phyloP scores from a whole-genome alignment of 2,797 vertebrate species.

The Pseudochirops corinnae region DNA sequence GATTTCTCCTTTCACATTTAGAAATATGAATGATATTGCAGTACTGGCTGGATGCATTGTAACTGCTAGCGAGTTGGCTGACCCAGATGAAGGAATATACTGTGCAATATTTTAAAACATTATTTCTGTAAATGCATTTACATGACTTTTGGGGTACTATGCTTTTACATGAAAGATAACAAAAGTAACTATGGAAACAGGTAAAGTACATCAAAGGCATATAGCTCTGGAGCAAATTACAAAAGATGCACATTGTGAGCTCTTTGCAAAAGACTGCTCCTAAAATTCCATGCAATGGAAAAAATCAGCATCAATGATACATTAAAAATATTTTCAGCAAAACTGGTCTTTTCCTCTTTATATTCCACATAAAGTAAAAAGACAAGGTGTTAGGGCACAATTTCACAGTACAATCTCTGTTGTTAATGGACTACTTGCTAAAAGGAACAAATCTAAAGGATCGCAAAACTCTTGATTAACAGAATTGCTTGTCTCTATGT shows the following conservation, averaged over 20 bases:
- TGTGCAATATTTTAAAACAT: background rate
- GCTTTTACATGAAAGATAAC: accelerated
- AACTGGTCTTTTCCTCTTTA: background rate
- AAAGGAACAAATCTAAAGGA: background rate
- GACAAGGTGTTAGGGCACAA: background rate
- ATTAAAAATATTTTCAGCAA: background rate
- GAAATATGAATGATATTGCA: background rate
- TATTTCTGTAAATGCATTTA: background rate
- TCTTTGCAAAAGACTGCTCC: background rate
- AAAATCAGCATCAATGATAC: background rate
- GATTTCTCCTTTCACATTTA: background rate
- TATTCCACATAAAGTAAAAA: background rate
- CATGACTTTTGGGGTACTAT: background rate
- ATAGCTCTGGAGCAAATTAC: background rate
- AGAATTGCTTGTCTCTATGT: background rate
- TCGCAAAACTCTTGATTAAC: background rate
- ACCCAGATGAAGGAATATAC: background rate
- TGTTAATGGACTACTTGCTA: background rate
- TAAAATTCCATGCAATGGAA: background rate
- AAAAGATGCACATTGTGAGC: background rate
- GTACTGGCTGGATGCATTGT: background rate
- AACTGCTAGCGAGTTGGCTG: background rate
- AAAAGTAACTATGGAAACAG: background rate
- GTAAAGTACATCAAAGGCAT: background rate
- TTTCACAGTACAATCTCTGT: background rate